Base-by-base conservation (phyloP, 2,113 vertebrate genomes). In the Centropus bengalensis region DNA sequence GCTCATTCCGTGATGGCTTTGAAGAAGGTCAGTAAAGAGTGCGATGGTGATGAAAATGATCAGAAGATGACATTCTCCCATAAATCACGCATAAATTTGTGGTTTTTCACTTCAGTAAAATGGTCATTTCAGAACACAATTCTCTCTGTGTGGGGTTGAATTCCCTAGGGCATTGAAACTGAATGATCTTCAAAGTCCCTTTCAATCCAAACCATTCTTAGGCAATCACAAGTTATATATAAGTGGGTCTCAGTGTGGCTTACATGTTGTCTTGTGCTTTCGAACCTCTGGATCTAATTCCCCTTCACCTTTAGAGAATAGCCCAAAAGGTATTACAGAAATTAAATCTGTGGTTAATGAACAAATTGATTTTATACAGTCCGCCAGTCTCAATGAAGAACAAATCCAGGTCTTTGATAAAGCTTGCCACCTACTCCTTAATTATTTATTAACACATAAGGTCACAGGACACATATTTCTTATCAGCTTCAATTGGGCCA, bases 1-100 rank as follows among this genome's bases (percentile, higher is more conserved):
- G 99, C 38, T 99, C 99, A 12, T 99, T 99, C 97, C 98, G 99
- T 3, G 99, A 99, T n/a, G 99, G 99, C 76, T 99, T 99, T 62
- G 99, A 99, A 94, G 99, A 99, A 98, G 99, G 99, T 99, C 94
- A 98, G 98, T 67, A 2, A 23, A 44, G 40, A 2, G 1, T 3
- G 14, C 26, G 9, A 0, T 6, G 59, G 14, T 21, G 64, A 21
- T 80, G 51, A 12, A 40, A 6, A 2, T 3, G 24, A 15, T 33
- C n/a, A 4, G 3, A 9, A 38, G 22, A n/a, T 20, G 84, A 11
- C 2, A 3, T 63, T 84, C 6, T 28, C 12, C 1, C 2, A 1
- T 24, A 32, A 26, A 4, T 5, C 42, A 18, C 36, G 14, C 40
- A 3, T 19, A 10, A 47, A 55, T 33, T 6, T 3, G 12, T 6